Evolutionary conservation across 2,113 vertebrate species (phyloP).

Genomic region (Anolis carolinensis): DNA sequence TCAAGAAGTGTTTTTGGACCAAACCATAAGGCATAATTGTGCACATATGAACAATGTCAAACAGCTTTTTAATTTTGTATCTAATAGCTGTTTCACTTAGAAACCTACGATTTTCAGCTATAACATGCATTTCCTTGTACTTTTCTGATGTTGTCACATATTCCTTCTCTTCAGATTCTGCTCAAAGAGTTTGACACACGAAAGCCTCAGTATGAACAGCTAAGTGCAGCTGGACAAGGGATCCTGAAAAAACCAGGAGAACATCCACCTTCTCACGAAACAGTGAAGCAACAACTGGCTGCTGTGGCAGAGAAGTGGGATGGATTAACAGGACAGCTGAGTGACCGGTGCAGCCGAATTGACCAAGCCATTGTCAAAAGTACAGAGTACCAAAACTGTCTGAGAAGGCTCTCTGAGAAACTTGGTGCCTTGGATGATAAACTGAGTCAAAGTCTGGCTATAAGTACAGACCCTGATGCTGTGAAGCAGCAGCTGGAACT

Average conservation of each 20-base stretch:
- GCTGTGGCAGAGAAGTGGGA: slow-evolving; percentile 90
- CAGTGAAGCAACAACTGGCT: slow-evolving; percentile 83
- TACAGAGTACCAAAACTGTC: slow-evolving; percentile 85
- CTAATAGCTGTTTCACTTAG: neutral
- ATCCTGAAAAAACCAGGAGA: slow-evolving; percentile 83
- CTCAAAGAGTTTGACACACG: slow-evolving; percentile 96
- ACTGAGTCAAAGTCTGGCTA: slow-evolving; percentile 80
- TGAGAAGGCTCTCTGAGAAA: slow-evolving; percentile 81
- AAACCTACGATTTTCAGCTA: neutral
- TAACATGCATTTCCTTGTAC: neutral
- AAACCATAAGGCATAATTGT: neutral
- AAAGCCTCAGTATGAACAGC: slow-evolving; percentile 89
- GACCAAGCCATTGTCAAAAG: slow-evolving; percentile 89
- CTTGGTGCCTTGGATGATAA: slow-evolving; percentile 80
- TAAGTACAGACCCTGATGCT: slow-evolving; percentile 85
- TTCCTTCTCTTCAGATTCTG: slow-evolving; percentile 82
- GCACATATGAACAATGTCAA: neutral
- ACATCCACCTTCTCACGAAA: slow-evolving; percentile 71
- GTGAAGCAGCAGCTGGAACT: slow-evolving; percentile 89
- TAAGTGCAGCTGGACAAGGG: slow-evolving; percentile 80
- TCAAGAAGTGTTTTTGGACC: neutral
- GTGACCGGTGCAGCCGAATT: slow-evolving; percentile 84
- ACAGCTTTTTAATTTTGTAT: neutral
- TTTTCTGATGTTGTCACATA: slow-evolving; percentile 23
- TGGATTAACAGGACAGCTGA: slow-evolving; percentile 85